Conservation (phyloP, 2,113 vertebrate genomes). For the Istiophorus platypterus region DNA sequence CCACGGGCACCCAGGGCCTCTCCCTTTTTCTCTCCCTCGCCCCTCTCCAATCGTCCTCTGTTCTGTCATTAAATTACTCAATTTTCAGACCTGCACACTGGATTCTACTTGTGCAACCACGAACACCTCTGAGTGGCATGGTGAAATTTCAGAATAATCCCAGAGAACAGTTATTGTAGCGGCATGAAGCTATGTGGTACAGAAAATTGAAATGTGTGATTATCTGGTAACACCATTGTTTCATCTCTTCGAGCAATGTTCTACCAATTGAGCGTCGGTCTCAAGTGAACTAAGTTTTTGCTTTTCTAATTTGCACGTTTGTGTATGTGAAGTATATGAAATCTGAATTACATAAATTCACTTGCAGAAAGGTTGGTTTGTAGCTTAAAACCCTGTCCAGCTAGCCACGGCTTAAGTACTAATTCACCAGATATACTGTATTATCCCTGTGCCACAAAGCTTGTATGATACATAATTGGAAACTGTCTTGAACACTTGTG, state of each 20-base stretch:
- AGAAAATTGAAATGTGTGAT: slow-evolving; percentile 28
- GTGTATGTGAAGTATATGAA: neutral
- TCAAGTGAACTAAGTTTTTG: slow-evolving; percentile 17
- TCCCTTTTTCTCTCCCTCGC: slow-evolving; percentile 40
- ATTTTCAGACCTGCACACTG: slow-evolving; percentile 37
- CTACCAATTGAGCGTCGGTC: neutral
- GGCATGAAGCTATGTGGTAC: neutral
- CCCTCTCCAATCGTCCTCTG: slow-evolving; percentile 42
- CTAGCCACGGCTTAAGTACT: neutral
- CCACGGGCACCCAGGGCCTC: slow-evolving; percentile 44
- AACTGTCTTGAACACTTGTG: neutral
- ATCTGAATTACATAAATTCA: neutral
- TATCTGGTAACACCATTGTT: neutral
- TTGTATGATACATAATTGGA: neutral
- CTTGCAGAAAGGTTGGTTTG: neutral
- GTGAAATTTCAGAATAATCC: slow-evolving; percentile 13
- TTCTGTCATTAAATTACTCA: slow-evolving; percentile 47
- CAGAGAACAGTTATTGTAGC: slow-evolving; percentile 9
- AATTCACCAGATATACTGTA: neutral
- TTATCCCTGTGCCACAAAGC: neutral
- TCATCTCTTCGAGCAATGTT: slow-evolving; percentile 13
- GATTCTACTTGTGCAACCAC: slow-evolving; percentile 22
- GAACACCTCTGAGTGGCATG: slow-evolving; percentile 28
- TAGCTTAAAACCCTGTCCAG: neutral
- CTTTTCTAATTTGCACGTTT: neutral